Evolutionary conservation across 2,888 invertebrate genomes (phyloP), one percentile per base, ranked within the genome.

Genomic region (Morinoia aosen): DNA sequence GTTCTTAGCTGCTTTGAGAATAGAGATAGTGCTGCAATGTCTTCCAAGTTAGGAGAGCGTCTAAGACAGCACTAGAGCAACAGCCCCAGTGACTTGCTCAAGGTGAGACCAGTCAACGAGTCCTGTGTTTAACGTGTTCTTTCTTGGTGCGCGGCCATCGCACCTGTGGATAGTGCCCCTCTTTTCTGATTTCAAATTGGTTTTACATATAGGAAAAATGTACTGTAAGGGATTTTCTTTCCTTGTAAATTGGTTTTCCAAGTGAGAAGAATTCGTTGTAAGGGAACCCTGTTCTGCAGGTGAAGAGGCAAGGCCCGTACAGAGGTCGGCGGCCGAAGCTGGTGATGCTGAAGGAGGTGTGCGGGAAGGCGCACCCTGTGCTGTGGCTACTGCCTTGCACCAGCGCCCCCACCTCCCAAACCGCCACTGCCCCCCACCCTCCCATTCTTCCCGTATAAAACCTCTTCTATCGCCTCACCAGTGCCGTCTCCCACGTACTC

Each of bases 381-480:
- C 97, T 98, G 14, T 98, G 98, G 98, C 97, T 98, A 94, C 97
- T 98, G 97, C 98, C 98, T 61, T 98, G 98, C 97, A 97, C 98
- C 48, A 97, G 97, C 96, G 97, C 97, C 61, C 97, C 98, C n/a
- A 95, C 40, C 40, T 91, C 91, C 40, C 56, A 91, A 4, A 19
- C 91, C 56, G 33, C 91, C 48, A 91, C 56, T 14, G 33, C 88
- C 12, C 91, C 91, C 56, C 91, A 91, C 25, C 91, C 91, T 48
- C 91, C 91, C 11, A 56, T 91, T 4, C 91, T 91, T 10, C 91
- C 91, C 64, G 64, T 25, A 64, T 16, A 64, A 64, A 64, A 25
- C 33, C 2, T 25, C 33, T 64, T 16, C 7, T 64, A 64, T 64
- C 19, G 33, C n/a, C 25, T 33, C 88, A 33, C 39, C n/a, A 12